Conservation (phyloP, 2,888 invertebrate species). For the Camptogramma bilineatum region DNA sequence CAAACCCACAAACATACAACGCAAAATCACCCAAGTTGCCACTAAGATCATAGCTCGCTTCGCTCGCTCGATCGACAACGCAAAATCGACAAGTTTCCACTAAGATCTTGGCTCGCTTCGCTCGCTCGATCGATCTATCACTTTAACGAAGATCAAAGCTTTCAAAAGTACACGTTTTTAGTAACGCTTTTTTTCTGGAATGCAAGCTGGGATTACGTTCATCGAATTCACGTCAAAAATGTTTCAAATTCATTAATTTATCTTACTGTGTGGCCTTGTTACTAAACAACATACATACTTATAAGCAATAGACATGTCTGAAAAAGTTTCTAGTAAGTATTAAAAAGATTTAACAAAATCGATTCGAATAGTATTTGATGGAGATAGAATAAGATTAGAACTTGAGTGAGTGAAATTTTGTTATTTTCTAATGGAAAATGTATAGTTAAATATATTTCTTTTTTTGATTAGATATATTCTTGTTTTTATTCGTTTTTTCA, state of each 20-base stretch:
- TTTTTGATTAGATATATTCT: conserved; percentile 60
- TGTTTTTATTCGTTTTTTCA: conserved; percentile 44
- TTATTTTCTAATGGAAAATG: conserved; percentile 57
- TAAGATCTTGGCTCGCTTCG: too few species aligned
- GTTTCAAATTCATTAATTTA: background rate
- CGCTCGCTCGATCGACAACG: too few species aligned
- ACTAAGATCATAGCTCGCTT: too few species aligned
- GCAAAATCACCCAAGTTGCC: too few species aligned
- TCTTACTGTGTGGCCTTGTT: conserved; percentile 65
- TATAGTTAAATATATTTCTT: conserved; percentile 73
- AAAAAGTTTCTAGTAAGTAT: conserved; percentile 49
- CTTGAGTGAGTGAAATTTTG: conserved; percentile 59
- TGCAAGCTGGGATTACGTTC: too few species aligned
- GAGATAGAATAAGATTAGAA: conserved; percentile 55
- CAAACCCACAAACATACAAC: too few species aligned
- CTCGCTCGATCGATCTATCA: too few species aligned
- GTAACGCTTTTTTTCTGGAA: too few species aligned
- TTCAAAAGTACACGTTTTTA: too few species aligned
- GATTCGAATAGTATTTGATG: conserved; percentile 52
- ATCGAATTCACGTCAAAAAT: too few species aligned
- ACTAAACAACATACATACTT: conserved; percentile 53
- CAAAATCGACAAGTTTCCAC: too few species aligned
- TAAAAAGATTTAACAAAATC: conserved; percentile 46
- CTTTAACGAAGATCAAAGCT: too few species aligned
- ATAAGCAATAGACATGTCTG: conserved; percentile 50